Evolutionary conservation across 2,888 invertebrate species (phyloP), one percentile per base, ranked within the genome.

Genomic region (Philereme transversata): DNA sequence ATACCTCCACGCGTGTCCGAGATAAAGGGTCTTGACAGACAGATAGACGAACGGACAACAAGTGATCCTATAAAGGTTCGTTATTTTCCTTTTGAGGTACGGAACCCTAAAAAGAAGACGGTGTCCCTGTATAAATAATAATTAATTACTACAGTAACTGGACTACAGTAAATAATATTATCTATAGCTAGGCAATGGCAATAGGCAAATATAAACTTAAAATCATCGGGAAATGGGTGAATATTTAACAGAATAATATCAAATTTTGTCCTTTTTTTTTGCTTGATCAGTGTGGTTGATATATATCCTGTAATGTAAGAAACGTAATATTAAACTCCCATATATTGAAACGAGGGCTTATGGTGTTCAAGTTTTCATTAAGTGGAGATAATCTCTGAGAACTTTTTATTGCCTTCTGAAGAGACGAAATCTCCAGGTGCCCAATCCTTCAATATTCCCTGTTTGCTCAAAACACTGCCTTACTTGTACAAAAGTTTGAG

Each of bases 361-460:
- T 5, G 36, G 36, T 5, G 7, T 36, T 5, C 36, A 6, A 7
- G 36, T 36, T 40, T 40, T 40, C 49, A 11, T 38, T 38, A 49
- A 10, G 9, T 5, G n/a, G n/a, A 51, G 8, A 9, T 46, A 40
- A 57, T 51, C 57, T 38, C 3, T 10, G 45, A 1, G 44, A 41
- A 57, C 51, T 57, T n/a, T 40, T 45, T 48, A 56, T 56, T 55
- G 43, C 60, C 48, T 51, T 47, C 10, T 5, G 46, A 10, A 49
- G 38, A 46, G 34, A 49, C 5, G 11, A 33, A 49, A 36, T 34
- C 41, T 41, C 36, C 45, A 38, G 46, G 34, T 57, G 5, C 7
- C 45, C 51, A 51, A 57, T 51, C 47, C 22, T 57, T 50, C 51
- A 41, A 57, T 11, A 11, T 41, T 57, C 44, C 7, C 33, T 51